Evolutionary conservation across 2,113 vertebrate genomes (phyloP), one percentile per base, ranked within the genome.

Genomic region (Taxidea taxus): DNA sequence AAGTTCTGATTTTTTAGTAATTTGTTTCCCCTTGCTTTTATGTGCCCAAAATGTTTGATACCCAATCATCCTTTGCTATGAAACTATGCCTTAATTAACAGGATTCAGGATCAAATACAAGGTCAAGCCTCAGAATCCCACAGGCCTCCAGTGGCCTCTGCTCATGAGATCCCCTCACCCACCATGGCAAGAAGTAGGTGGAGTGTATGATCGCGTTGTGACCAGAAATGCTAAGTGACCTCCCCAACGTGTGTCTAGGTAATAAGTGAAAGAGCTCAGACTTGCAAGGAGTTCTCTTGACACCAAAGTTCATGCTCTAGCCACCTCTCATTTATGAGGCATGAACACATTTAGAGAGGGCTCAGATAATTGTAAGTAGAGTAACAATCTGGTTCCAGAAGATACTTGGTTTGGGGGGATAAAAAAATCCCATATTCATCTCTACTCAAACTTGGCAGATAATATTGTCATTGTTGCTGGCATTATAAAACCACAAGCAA

Each of bases 371-470:
- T 37, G 1, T 44, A 49, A 88, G 49, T 4, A 83, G 27, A 83
- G 9, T 25, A 27, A 47, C 44, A 3, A 64, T 39, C 70, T 51
- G 39, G 1, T 66, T 64, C 84, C 44, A 91, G 13, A 58, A 27
- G 64, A 77, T 7, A 15, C 12, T 78, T 74, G 31, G 34, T 16
- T 58, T 0, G 49, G 0, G 1, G 6, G 49, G 5, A 0, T 39
- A 14, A 60, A 18, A 23, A 74, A 27, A 62, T 34, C 25, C 42
- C 21, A 16, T 8, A 39, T 93, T 64, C 56, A 66, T 20, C 70
- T 60, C 25, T 85, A 72, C 15, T 93, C 37, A 77, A 64, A 60
- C 18, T 25, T 81, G 75, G 42, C 42, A 64, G 91, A 27, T 42
- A 66, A 47, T 42, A 0, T 64, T 34, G 25, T 39, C 16, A n/a